Base-by-base conservation (phyloP, 2,888 invertebrate genomes). In the Heliconius aoede region DNA sequence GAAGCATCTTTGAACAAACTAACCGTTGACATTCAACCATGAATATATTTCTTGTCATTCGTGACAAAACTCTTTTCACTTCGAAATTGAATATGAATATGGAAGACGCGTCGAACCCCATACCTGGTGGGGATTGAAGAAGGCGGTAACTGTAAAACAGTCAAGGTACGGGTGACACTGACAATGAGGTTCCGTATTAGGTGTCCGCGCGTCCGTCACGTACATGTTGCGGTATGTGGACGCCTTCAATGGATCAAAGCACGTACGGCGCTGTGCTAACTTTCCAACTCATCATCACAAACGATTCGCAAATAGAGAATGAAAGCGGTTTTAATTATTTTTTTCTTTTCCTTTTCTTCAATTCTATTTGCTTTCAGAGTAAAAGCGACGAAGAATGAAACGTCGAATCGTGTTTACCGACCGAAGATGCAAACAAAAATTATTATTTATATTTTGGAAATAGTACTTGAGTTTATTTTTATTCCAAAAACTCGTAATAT, bases 141-240 rank as follows among this genome's bases (percentile, higher is more conserved):
- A 88, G 90, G 86, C 86, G 83, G 87, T 92, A 92, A 92, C 93
- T 90, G 92, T 93, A 90, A 90, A 92, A 86, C 88, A 88, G 89
- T 89, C 91, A 89, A 90, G 90, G 90, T 86, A 87, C 89, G 89
- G 88, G 84, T 89, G 91, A 90, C 92, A 92, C 89, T 91, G 91
- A 88, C 91, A 91, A 90, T 91, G 91, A 90, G 87, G 82, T 86
- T 87, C 90, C 89, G 85, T 88, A 91, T 91, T 88, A 87, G 89
- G 86, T 85, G 83, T 79, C 81, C 84, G 88, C 92, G 71, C 58
- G 72, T 72, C 60, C 61, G 72, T 72, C 61, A 36, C 60, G 46
- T 92, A 93, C 93, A 89, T 87, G 85, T 83, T 81, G 79, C 76
- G 80, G 86, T 87, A 90, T 91, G 91, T 91, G 90, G 84, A 84